These are phyloP conservation scores for Propithecus perrieri DNA, from an alignment of 2,797 vertebrate genomes.

Conservation along the genomic window DNA sequence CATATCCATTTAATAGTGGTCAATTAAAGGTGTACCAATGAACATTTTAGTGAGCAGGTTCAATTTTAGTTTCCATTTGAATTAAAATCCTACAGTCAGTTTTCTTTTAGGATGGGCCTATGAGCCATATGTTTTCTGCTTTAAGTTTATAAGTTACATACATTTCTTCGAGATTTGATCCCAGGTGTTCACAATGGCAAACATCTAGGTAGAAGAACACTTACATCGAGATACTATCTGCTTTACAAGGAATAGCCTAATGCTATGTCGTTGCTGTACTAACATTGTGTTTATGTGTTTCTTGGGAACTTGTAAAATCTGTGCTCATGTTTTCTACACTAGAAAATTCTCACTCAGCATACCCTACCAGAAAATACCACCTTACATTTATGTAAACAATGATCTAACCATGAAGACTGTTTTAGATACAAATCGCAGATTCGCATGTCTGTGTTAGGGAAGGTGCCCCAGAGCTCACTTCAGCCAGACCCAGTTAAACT, in stretches of 20 bases:
- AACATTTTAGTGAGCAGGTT: neutral
- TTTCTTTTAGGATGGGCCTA: neutral
- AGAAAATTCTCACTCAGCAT: constrained; percentile 54
- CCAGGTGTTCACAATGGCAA: constrained; percentile 7
- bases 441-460: neutral
- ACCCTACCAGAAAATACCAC: constrained; percentile 66
- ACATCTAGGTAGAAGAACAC: constrained; percentile 36
- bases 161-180: constrained; percentile 60
- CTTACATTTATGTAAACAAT: constrained; percentile 65
- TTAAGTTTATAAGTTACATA: neutral
- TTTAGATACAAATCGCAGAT: constrained; percentile 56
- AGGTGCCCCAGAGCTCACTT: neutral
- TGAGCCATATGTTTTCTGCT: neutral
- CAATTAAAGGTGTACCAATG: neutral
- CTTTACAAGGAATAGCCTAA: constrained; percentile 33
- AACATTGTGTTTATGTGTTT: constrained; percentile 47
- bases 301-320: constrained; percentile 73
- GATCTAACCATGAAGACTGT: constrained; percentile 61
- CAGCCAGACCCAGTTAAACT: constrained; percentile 38
- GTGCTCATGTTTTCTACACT: constrained; percentile 55
- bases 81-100: neutral
- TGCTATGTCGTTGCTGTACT: neutral
- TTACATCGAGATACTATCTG: constrained; percentile 53
- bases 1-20: neutral
- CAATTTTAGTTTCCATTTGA: neutral